Evolutionary conservation across 1,140 invertebrate species (phyloP).

Genomic region (Drosophila carrolli): DNA sequence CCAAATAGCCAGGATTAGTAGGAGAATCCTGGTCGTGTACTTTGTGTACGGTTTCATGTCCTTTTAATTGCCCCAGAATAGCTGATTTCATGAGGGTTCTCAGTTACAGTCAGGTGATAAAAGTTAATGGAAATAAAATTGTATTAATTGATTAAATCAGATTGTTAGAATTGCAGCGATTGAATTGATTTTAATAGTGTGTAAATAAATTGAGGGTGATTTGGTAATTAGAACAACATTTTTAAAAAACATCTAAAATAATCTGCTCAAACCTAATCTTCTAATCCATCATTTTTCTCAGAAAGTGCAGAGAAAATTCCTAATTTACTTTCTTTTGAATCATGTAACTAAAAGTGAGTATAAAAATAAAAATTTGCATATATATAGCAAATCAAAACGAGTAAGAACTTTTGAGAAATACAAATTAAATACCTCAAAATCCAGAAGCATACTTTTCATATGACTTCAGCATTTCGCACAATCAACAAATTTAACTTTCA

Average conservation of each 20-base stretch:
- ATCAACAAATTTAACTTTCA: constrained; percentile 29
- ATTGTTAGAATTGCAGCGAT: background rate
- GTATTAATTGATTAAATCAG: constrained; percentile 35
- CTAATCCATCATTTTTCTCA: no score
- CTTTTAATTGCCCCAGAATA: constrained; percentile 60
- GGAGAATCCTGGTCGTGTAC: constrained; percentile 24
- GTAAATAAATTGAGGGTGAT: no score
- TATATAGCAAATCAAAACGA: background rate
- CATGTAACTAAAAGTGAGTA: no score
- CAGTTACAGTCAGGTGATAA: constrained; percentile 35
- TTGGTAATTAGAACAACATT: background rate
- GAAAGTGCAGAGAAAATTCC: no score
- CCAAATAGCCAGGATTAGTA: constrained; percentile 61
- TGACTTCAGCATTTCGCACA: constrained; percentile 7
- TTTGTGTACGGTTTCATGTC: constrained; percentile 45
- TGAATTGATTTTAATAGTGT: background rate
- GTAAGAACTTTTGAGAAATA: background rate
- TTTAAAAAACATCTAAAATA: no score
- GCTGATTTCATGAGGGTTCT: constrained; percentile 42
- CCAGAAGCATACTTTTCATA: constrained; percentile 5
- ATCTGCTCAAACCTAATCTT: no score
- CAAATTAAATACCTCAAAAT: background rate
- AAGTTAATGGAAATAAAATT: constrained; percentile 6
- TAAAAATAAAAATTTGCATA: no score
- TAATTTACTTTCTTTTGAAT: no score